Base-by-base conservation (phyloP, 1,140 invertebrate genomes). In the Meloidogyne floridensis region DNA sequence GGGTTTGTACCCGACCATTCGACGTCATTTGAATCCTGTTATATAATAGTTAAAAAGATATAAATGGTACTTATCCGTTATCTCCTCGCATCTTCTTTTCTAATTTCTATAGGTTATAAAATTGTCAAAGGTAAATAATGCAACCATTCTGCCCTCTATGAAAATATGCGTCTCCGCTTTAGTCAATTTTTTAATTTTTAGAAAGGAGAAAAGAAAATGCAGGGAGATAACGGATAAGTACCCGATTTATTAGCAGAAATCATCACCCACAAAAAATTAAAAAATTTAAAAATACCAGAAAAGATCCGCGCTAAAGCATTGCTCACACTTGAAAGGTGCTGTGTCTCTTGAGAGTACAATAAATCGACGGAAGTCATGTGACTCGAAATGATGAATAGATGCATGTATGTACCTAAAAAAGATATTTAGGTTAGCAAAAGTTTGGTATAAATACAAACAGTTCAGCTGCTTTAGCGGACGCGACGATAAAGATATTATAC, bases 321-420 rank as follows among this genome's bases (percentile, higher is more conserved):
- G 78, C 42, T 84, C 84, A n/a, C 88, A 89, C 71, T 87, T 86
- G 82, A 89, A 88, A 32, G 87, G 72, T 10, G 84, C 74, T 47
- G 82, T 85, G 72, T 86, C 85, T 77, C 83, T 87, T 3, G 85
- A 69, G 20, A 87, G 86, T 42, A 83, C 84, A 32, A 87, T 32
- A 72, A 82, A 87, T 20, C 56, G 79, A 56, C 59, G 71, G 13
- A 80, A 87, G 3, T 43, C 32, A 15, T 79, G 75, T 18, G 71
- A 47, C 56, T 85, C 83, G 15, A 86, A 78, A 11, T 80, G 74
- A 10, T 72, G 51, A 69, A 72, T 71, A 15, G 65, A 83, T 18
- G 73, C 42, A 11, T 81, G 73, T 43, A 84, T 72, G 43, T 85
- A 85, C 6, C 71, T 84, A 54, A 72, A 72, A 13, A 47, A 73